Conservation (phyloP, 2,888 invertebrate species). For the Agrilus cyanescens region DNA sequence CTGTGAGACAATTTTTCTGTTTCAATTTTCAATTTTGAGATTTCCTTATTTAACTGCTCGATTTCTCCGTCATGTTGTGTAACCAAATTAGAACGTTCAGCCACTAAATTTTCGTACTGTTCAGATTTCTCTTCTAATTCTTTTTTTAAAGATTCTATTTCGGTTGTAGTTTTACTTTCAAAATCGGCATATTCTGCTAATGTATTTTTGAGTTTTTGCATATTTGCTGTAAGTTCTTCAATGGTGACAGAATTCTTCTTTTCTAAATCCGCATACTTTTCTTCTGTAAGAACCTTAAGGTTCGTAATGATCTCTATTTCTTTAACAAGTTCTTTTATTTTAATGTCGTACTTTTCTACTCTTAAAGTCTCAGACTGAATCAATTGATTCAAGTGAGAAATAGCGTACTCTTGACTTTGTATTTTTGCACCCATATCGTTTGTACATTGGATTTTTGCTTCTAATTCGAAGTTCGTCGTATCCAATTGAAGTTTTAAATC, state of each 20-base stretch:
- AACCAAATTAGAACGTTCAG: constrained; percentile 5
- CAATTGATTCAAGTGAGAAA: constrained; percentile 6
- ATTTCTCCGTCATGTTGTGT: constrained; percentile 9
- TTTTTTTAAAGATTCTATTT: constrained; percentile 8
- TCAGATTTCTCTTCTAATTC: constrained; percentile 11
- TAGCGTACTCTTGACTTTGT: constrained; percentile 9
- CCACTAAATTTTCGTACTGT: constrained; percentile 12
- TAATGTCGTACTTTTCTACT: constrained; percentile 8
- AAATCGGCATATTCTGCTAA: constrained; percentile 6
- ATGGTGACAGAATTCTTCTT: constrained; percentile 12
- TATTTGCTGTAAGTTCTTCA: constrained; percentile 10
- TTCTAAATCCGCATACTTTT: constrained; percentile 13
- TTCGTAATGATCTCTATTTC: constrained; percentile 11
- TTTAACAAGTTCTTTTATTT: constrained; percentile 14
- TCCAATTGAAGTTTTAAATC: too few species aligned
- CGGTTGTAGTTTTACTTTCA: constrained; percentile 6
- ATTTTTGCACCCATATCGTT: constrained; percentile 8
- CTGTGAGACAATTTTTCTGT: constrained; percentile 9
- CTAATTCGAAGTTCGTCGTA: not conserved
- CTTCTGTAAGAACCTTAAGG: constrained; percentile 9
- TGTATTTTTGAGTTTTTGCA: constrained; percentile 11
- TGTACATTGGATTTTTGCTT: constrained; percentile 1
- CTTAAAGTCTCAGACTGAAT: not conserved
- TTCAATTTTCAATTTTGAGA: constrained; percentile 9
- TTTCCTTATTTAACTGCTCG: constrained; percentile 11